phyloP scores from a whole-genome alignment of 2,888 invertebrate species.

The Philaethria dido region DNA sequence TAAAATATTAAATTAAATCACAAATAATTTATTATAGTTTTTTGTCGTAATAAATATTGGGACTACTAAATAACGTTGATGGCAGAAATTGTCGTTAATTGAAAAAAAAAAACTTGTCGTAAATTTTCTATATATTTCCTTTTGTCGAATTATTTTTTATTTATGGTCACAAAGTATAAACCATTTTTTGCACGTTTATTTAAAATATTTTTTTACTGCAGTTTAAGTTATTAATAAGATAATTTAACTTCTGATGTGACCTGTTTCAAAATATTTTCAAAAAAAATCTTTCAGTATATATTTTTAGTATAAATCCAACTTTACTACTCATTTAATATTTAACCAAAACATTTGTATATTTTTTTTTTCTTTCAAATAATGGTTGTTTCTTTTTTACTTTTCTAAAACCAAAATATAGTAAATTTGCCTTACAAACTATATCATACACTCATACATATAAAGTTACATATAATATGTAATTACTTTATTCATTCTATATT shows the following conservation, averaged over 20 bases:
- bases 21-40: too few relatives aligned
- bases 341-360: not conserved
- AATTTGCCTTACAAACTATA: not conserved
- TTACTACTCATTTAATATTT: not conserved
- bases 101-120: too few relatives aligned
- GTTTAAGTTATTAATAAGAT: not conserved
- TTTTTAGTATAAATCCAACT: not conserved
- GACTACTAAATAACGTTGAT: not conserved
- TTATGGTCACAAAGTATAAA: not conserved
- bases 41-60: too few relatives aligned
- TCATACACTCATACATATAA: not conserved
- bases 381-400: not conserved
- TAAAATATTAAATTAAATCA: too few relatives aligned
- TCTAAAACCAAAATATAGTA: not conserved
- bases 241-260: not conserved
- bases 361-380: not conserved
- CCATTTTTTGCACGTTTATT: too few relatives aligned
- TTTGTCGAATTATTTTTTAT: too few relatives aligned
- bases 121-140: too few relatives aligned
- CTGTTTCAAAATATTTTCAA: not conserved
- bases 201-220: too few relatives aligned
- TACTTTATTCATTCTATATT: slow-evolving; percentile 9
- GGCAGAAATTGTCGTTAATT: not conserved
- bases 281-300: not conserved
- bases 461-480: not conserved